These are phyloP conservation scores for Mustela nigripes DNA, from an alignment of 2,113 vertebrate genomes.

Conservation along the genomic window DNA sequence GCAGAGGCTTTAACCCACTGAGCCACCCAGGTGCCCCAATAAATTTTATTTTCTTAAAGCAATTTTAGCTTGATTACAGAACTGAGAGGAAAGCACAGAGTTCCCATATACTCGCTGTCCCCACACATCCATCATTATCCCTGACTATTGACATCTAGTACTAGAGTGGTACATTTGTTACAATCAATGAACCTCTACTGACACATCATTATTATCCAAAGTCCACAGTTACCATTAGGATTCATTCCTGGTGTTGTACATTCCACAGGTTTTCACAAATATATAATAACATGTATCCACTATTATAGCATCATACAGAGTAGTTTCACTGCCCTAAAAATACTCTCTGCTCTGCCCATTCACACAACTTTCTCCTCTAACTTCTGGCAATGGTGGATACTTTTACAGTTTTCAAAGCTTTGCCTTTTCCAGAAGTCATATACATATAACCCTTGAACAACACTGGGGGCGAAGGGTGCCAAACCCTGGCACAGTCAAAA, in stretches of 20 bases:
- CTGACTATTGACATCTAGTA: not conserved
- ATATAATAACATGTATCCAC: not conserved
- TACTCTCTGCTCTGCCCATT: not conserved
- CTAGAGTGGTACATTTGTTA: not conserved
- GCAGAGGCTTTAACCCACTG: too few relatives aligned
- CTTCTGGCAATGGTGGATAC: not conserved
- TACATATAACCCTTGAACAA: not conserved
- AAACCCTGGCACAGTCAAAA: not conserved
- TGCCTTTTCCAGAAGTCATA: not conserved
- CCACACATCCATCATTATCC: not conserved
- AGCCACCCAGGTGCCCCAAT: not conserved
- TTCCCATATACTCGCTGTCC: not conserved
- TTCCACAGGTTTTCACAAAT: not conserved
- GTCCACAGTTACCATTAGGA: not conserved
- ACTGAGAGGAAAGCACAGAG: not conserved
- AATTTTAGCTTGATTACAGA: not conserved
- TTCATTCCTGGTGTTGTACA: not conserved
- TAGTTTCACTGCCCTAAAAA: slow-evolving; percentile 9
- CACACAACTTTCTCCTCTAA: not conserved
- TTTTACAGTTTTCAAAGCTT: not conserved
- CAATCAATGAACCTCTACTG: not conserved
- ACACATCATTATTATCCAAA: not conserved
- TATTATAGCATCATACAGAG: not conserved
- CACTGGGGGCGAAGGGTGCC: not conserved
- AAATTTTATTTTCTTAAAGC: not conserved